These are phyloP conservation scores for Lateolabrax maculatus DNA, from an alignment of 2,797 vertebrate species.

Conservation along the genomic window DNA sequence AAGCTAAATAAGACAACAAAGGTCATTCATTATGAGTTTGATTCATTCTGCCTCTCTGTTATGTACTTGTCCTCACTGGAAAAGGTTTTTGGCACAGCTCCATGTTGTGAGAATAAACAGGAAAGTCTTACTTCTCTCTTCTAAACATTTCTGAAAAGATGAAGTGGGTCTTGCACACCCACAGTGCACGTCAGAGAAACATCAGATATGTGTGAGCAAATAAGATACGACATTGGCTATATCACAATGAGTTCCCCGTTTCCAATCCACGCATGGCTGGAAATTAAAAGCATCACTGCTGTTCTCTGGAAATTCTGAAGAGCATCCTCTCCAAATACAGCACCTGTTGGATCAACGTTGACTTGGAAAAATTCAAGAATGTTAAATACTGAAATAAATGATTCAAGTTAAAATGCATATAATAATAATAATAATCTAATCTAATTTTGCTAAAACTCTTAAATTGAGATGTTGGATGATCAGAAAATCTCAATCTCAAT, in stretches of 20 bases:
- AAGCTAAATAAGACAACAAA: conserved; percentile 29
- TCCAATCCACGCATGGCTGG: conserved; percentile 18
- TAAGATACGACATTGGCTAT: neutral
- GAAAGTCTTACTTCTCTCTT: conserved; percentile 6
- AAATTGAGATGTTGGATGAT: neutral
- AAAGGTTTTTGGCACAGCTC: neutral
- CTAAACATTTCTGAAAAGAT: conserved; percentile 22
- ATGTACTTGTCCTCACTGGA: neutral
- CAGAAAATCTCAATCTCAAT: neutral
- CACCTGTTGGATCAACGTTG: neutral
- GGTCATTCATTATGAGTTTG: conserved; percentile 10
- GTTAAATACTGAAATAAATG: neutral
- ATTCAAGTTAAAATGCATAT: too few species aligned
- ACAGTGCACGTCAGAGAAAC: conserved; percentile 31
- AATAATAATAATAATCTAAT: too few species aligned
- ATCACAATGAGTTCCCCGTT: neutral
- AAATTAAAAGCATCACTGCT: neutral
- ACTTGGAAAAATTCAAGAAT: neutral
- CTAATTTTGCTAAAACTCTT: too few species aligned
- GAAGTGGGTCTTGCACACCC: neutral
- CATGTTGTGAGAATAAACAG: conserved; percentile 37
- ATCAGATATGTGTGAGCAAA: neutral
- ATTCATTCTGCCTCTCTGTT: neutral
- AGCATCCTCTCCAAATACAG: conserved; percentile 20
- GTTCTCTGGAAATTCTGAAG: conserved; percentile 32